phyloP scores from a whole-genome alignment of 30 jellyfish, hydroid and myxozoan species.

The Pseudorhiza aurosa region DNA sequence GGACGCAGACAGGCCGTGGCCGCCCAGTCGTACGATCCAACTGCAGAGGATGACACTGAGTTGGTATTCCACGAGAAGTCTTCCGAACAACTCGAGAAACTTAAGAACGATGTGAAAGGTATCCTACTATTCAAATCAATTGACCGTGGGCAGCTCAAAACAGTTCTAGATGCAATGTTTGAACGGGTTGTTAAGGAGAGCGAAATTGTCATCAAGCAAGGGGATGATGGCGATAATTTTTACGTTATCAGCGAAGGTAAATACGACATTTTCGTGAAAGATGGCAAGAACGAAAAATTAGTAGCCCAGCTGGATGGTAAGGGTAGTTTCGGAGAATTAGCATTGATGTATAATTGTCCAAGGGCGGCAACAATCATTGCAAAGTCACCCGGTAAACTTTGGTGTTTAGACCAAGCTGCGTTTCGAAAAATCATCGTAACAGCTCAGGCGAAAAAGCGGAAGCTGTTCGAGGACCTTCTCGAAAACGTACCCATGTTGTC shows the following conservation, averaged over 20 bases:
- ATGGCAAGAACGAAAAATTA: conserved; percentile 69
- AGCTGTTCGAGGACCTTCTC: conserved; percentile 82
- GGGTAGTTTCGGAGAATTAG: conserved; percentile 97
- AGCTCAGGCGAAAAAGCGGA: conserved; percentile 91
- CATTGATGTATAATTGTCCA: conserved; percentile 95
- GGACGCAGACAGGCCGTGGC: conserved; percentile 98
- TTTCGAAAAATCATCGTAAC: conserved; percentile 85
- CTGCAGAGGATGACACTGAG: conserved; percentile 81
- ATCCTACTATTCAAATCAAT: conserved; percentile 81
- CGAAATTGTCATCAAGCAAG: conserved; percentile 88
- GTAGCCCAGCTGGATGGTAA: conserved; percentile 85
- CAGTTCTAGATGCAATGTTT: conserved; percentile 89
- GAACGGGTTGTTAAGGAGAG: conserved; percentile 83
- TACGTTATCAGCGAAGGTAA: conserved; percentile 91
- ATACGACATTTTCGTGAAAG: conserved; percentile 78
- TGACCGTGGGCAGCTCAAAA: conserved; percentile 76
- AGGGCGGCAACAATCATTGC: conserved; percentile 97
- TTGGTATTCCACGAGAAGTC: conserved; percentile 79
- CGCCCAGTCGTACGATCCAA: conserved; percentile 98
- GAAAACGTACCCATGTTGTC: conserved; percentile 86
- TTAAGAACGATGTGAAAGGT: conserved; percentile 84
- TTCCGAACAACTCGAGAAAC: conserved; percentile 69
- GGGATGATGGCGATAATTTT: conserved; percentile 98
- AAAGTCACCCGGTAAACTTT: conserved; percentile 76
- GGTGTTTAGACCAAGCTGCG: conserved; percentile 97